Base-by-base conservation (phyloP, 1,140 invertebrate species). In the Drosophila azteca region DNA sequence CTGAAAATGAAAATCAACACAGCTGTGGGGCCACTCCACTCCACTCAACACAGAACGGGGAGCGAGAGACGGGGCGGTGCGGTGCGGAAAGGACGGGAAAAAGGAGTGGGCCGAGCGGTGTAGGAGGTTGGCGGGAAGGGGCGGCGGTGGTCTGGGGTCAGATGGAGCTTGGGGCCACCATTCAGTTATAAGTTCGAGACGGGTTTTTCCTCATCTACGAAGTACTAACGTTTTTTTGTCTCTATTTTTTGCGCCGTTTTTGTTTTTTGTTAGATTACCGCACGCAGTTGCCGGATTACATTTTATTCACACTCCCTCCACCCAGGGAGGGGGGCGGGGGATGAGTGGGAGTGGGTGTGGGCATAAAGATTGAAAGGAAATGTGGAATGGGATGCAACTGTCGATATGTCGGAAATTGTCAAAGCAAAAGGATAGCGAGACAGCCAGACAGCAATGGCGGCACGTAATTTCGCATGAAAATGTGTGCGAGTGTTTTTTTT, bases 1-100 rank as follows among this genome's bases (percentile, higher is more conserved):
- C 83, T 88, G 82, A 87, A 87, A 88, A 88, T 85, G 82, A 88
- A 85, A 85, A 85, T 87, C 82, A 85, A 87, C 68, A 77, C 77
- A 78, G 77, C 77, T 85, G 81, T 39, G 35, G 11, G 15, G 51
- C 51, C 9, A 29, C 24, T 31, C 41, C 55, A 50, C 17, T 20
- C 50, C 35, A 13, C 31, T 68, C n/a, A 49, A 64, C 63, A 59
- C 17, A 29, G 22, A 49, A 63, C 7, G 31, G 31, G 3, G 31
- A 39, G 35, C 11, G 17, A 20, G 17, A 20, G 17, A 20, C 17
- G 17, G 17, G 17, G 17, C 17, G 17, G 0, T 20, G 17, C 9
- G 35, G 3, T 3, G 11, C 11, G 35, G 35, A 13, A 39, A 11
- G 35, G 35, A 39, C 35, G 4, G 11, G 6, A 2, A 44, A 58